Conservation (phyloP, 2,888 invertebrate species). For the Philereme vetulata region DNA sequence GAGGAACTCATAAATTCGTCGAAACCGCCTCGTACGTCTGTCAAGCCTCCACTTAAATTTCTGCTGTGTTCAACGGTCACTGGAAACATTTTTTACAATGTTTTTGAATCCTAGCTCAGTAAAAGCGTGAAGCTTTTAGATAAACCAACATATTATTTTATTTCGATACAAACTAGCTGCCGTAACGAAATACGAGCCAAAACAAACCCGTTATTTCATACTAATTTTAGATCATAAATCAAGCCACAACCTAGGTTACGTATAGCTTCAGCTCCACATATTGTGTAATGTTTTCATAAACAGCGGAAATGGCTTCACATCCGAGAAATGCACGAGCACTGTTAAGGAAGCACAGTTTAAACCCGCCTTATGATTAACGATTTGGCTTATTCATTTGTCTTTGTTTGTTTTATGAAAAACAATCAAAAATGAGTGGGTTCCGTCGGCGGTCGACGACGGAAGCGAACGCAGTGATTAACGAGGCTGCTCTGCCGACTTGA, state of each 20-base stretch:
- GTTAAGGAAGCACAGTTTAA: constrained; percentile 60
- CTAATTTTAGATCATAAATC: constrained; percentile 36
- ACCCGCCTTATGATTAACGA: constrained; percentile 69
- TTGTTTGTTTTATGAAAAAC: constrained; percentile 80
- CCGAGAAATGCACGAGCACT: constrained; percentile 46
- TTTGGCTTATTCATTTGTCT: constrained; percentile 70
- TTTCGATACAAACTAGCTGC: constrained; percentile 6
- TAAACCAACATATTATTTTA: constrained; percentile 2
- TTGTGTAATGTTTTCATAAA: constrained; percentile 39
- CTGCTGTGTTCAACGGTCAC: constrained; percentile 33
- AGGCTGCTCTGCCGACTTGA: constrained; percentile 65
- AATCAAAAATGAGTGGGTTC: constrained; percentile 78
- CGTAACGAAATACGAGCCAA: constrained; percentile 11
- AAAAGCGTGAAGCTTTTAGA: constrained; percentile 1
- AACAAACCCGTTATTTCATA: constrained; percentile 28
- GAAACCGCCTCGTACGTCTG: constrained; percentile 39
- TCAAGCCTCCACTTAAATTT: constrained; percentile 41
- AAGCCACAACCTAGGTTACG: constrained; percentile 28
- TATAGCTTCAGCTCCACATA: constrained; percentile 23
- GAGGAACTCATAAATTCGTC: constrained; percentile 42
- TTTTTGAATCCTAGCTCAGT: constrained; percentile 18
- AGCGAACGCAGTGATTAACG: constrained; percentile 74
- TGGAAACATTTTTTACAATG: constrained; percentile 25
- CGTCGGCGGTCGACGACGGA: constrained; percentile 68
- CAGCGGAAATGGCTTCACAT: constrained; percentile 44